phyloP scores from a whole-genome alignment of 2,888 invertebrate species.

The Timema podura region DNA sequence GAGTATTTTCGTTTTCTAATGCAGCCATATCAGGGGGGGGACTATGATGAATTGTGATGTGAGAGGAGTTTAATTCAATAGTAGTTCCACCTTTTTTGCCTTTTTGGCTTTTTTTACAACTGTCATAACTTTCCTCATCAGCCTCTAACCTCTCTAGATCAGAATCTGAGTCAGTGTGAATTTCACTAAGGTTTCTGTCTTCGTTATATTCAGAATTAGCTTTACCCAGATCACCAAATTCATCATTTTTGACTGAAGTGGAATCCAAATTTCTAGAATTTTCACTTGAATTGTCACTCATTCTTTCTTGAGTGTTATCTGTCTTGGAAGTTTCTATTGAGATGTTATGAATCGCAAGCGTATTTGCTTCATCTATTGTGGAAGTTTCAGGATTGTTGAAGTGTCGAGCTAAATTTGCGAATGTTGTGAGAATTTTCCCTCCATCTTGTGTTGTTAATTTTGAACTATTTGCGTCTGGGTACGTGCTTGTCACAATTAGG shows the following conservation, averaged over 20 bases:
- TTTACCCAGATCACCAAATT: no score
- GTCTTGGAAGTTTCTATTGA: background rate
- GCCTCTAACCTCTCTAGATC: slow-evolving; percentile 34
- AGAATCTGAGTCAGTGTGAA: slow-evolving; percentile 48
- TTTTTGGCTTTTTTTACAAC: slow-evolving; percentile 4
- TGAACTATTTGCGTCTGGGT: no score
- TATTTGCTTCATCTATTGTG: no score
- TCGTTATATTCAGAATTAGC: no score
- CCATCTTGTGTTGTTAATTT: background rate
- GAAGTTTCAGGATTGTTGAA: slow-evolving; percentile 17
- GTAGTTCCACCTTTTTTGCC: slow-evolving; percentile 51
- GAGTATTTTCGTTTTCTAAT: slow-evolving; percentile 54
- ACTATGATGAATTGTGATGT: slow-evolving; percentile 69
- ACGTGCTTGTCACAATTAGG: no score
- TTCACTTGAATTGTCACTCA: no score
- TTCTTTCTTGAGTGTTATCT: background rate
- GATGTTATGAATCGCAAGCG: background rate
- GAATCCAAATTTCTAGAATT: no score
- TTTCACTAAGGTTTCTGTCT: background rate
- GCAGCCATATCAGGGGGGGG: slow-evolving; percentile 25
- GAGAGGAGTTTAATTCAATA: slow-evolving; percentile 68
- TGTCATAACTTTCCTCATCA: slow-evolving; percentile 18
- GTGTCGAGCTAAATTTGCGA: slow-evolving; percentile 19
- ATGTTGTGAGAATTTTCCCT: slow-evolving; percentile 10
- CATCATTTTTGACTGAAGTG: no score